phyloP scores from a whole-genome alignment of 2,888 invertebrate species.

The Philonicus albiceps region DNA sequence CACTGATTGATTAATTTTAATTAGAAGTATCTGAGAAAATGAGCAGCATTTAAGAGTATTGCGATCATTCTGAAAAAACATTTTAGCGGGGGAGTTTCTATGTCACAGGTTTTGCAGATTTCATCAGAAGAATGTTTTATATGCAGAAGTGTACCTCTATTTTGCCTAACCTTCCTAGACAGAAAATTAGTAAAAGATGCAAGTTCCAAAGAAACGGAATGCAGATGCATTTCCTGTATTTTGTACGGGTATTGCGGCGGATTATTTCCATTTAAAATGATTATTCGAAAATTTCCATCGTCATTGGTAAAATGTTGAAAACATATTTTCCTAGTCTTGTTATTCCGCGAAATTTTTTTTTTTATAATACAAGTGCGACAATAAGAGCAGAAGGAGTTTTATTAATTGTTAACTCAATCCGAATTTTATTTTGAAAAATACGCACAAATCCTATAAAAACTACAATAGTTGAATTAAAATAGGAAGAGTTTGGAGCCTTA shows the following conservation, averaged over 20 bases:
- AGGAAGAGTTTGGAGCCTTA: no score
- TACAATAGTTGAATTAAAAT: no score
- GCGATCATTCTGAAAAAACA: neutral
- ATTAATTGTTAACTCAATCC: no score
- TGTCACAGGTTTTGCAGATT: neutral
- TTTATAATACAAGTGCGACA: no score
- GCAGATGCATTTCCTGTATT: neutral
- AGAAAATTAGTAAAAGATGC: neutral
- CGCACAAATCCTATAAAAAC: no score
- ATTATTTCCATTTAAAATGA: neutral
- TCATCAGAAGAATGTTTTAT: neutral
- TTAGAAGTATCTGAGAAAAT: neutral
- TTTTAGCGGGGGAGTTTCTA: neutral
- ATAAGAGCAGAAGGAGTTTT: no score
- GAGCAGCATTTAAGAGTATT: neutral
- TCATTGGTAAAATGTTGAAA: neutral
- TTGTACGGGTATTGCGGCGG: neutral
- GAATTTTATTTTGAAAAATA: no score
- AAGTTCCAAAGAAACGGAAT: neutral
- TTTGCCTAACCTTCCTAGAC: neutral
- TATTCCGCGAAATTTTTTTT: neutral
- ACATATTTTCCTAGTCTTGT: neutral
- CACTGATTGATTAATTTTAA: neutral
- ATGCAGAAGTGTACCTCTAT: neutral
- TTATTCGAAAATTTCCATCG: neutral